phyloP scores from a whole-genome alignment of 1,140 invertebrate species.

The Bombus waltoni region DNA sequence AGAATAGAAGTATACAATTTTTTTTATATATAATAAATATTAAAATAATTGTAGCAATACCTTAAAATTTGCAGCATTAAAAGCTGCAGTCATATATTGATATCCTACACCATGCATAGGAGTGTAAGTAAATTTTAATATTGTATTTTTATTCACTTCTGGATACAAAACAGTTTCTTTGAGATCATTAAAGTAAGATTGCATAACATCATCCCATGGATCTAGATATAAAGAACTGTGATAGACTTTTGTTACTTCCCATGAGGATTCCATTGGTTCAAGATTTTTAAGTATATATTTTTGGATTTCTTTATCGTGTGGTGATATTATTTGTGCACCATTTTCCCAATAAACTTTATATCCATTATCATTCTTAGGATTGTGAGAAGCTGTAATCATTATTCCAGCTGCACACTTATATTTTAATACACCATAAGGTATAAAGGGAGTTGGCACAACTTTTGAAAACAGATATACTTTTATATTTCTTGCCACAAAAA shows the following conservation, averaged over 20 bases:
- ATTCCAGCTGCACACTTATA: conserved; percentile 91
- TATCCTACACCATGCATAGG: conserved; percentile 99
- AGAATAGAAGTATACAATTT: background rate
- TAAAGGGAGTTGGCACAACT: conserved; percentile 96
- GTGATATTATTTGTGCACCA: conserved; percentile 97
- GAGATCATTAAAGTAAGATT: conserved; percentile 87
- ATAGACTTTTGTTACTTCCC: conserved; percentile 84
- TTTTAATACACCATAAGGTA: conserved; percentile 91
- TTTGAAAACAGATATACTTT: conserved; percentile 92
- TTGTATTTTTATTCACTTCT: conserved; percentile 85
- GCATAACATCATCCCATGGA: conserved; percentile 85
- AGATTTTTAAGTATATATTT: conserved; percentile 90
- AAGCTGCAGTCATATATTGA: conserved; percentile 89
- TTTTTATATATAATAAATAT: background rate
- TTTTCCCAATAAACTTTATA: conserved; percentile 99
- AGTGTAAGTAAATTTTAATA: conserved; percentile 93
- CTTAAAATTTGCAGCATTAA: conserved; percentile 89
- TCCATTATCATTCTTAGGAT: conserved; percentile 99
- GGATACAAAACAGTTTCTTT: conserved; percentile 82
- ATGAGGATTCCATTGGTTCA: conserved; percentile 87
- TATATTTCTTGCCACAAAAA: conserved; percentile 91
- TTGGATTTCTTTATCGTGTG: conserved; percentile 95
- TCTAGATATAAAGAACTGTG: conserved; percentile 82
- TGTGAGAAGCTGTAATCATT: conserved; percentile 99
- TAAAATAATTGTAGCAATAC: conserved; percentile 79